phyloP scores from a whole-genome alignment of 2,888 invertebrate genomes.

The Callimorpha dominula region DNA sequence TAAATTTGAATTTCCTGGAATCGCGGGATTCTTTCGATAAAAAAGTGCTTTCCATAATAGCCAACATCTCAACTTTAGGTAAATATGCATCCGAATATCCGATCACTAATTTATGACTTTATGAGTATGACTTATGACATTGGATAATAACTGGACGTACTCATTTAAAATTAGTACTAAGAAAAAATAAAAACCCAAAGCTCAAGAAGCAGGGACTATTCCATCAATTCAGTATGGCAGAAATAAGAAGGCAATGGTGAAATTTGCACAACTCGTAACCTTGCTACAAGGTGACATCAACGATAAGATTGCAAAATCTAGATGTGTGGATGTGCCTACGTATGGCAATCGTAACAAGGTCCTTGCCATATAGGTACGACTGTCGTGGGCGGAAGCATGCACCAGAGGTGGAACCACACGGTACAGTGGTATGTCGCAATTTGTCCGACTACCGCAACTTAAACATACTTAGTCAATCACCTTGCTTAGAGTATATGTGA shows the following conservation, averaged over 20 bases:
- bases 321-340: constrained; percentile 67
- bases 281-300: constrained; percentile 62
- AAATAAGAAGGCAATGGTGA: constrained; percentile 44
- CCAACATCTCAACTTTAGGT: no score
- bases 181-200: constrained; percentile 24
- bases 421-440: constrained; percentile 55
- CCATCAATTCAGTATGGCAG: not conserved
- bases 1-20: no score
- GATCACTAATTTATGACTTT: no score
- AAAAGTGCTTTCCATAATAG: no score
- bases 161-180: constrained; percentile 39
- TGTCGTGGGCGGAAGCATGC: constrained; percentile 78
- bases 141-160: constrained; percentile 22
- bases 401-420: constrained; percentile 55
- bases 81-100: no score
- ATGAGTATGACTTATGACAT: no score
- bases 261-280: constrained; percentile 64
- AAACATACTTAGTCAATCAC: constrained; percentile 34
- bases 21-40: no score
- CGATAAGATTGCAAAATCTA: constrained; percentile 65
- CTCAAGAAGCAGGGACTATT: not conserved
- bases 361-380: constrained; percentile 72
- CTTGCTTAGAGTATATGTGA: constrained; percentile 3
- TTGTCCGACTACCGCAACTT: constrained; percentile 49
- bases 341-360: constrained; percentile 72